Percentiles rank a stretch among this genome's conserved stretches.
Evolutionary conservation across 2,113 vertebrate genomes (phyloP).

Genomic region (Spermophilus dauricus): DNA sequence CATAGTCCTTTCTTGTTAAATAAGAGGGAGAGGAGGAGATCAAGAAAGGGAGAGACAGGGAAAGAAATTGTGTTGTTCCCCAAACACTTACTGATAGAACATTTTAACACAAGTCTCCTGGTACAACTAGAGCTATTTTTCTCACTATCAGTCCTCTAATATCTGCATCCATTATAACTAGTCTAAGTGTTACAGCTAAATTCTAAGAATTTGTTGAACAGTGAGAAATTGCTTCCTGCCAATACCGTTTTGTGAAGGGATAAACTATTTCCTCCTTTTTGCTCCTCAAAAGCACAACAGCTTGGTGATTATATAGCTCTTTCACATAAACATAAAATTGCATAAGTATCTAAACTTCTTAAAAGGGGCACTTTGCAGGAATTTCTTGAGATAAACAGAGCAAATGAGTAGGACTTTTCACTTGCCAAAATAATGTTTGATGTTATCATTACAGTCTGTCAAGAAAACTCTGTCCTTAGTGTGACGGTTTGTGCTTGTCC

Average conservation of each 20-base stretch:
- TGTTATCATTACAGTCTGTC: background rate
- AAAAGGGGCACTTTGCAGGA: constrained; percentile 36
- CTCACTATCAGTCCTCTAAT: background rate
- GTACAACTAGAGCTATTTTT: background rate
- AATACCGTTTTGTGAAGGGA: constrained; percentile 47
- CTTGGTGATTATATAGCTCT: constrained; percentile 22
- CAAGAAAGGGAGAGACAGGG: background rate
- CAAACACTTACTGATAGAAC: background rate
- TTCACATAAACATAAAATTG: constrained; percentile 62
- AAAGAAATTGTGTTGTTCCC: background rate
- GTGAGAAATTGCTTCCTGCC: constrained; percentile 32
- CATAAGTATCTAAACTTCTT: constrained; percentile 51
- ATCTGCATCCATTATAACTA: background rate
- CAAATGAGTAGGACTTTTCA: constrained; percentile 62
- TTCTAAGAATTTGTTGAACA: background rate
- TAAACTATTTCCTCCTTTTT: constrained; percentile 44
- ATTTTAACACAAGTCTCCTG: background rate
- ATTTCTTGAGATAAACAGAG: constrained; percentile 50
- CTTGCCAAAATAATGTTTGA: constrained; percentile 20
- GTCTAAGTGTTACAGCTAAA: background rate
- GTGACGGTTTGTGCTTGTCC: background rate
- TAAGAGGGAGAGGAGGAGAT: too few species aligned
- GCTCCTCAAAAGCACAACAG: background rate
- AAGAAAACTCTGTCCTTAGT: constrained; percentile 26
- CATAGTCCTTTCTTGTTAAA: background rate